phyloP scores from a whole-genome alignment of 1,140 invertebrate species.

The Agrypnia vestita region DNA sequence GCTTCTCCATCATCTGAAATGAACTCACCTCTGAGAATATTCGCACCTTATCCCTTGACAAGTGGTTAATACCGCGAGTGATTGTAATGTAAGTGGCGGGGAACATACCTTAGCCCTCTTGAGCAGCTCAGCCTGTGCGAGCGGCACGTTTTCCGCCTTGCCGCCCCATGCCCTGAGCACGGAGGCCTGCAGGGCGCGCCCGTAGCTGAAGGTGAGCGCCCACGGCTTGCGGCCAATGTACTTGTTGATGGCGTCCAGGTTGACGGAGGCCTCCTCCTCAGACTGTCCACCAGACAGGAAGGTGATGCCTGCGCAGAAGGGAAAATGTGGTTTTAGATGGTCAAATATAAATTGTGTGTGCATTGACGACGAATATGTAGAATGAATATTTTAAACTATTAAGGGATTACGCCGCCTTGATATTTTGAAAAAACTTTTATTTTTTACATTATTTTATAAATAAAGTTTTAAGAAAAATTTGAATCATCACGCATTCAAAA shows the following conservation, averaged over 20 bases:
- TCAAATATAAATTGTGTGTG: too few relatives aligned
- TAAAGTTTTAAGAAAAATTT: too few relatives aligned
- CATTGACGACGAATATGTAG: too few relatives aligned
- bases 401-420: too few relatives aligned
- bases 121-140: slow-evolving; percentile 90
- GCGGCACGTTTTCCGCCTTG: slow-evolving; percentile 86
- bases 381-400: too few relatives aligned
- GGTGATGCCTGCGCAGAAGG: slow-evolving; percentile 76
- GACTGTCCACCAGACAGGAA: slow-evolving; percentile 97
- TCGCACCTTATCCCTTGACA: too few relatives aligned
- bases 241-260: slow-evolving; percentile 95
- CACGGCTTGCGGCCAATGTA: slow-evolving; percentile 86
- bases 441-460: too few relatives aligned
- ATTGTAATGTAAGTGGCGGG: neutral
- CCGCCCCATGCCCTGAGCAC: slow-evolving; percentile 93
- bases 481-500: too few relatives aligned
- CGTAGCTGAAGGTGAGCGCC: slow-evolving; percentile 96
- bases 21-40: too few relatives aligned
- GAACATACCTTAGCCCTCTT: slow-evolving; percentile 87
- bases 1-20: too few relatives aligned
- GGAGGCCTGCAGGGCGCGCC: slow-evolving; percentile 90
- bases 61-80: neutral
- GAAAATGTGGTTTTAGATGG: neutral
- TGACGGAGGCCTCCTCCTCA: slow-evolving; percentile 94
- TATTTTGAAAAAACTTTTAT: too few relatives aligned